Base-by-base conservation (phyloP, 1,140 invertebrate species). In the Hyles vespertilio region DNA sequence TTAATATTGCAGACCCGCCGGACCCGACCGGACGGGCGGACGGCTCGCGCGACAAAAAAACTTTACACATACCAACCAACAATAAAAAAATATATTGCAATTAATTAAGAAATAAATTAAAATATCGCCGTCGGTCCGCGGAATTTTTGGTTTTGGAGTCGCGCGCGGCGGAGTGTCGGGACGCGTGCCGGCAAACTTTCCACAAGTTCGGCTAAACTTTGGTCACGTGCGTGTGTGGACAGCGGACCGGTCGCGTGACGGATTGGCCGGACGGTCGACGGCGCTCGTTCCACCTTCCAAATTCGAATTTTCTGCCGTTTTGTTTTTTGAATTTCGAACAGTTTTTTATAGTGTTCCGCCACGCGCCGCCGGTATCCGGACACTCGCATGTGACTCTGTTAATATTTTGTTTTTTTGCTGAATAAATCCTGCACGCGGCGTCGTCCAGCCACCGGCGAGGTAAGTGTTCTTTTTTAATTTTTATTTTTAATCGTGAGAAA, bases 1-100 rank as follows among this genome's bases (percentile, higher is more conserved):
- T 83, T 88, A 85, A 86, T 84, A 84, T 84, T 79, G 82, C 85
- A 84, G 85, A 84, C 81, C 79, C 75, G 74, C 85, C 77, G 81
- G 81, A 82, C 83, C 78, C 72, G 73, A 79, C 81, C 83, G 83
- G 83, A 84, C 82, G 83, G 81, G 79, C 78, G 82, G 81, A 79
- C 83, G 81, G 72, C 70, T 77, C 71, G 63, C 67, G 65, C n/a
- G 43, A 48, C 51, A 59, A 61, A 60, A 67, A 60, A 51, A 46
- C 56, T 34, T 62, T 40, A 40, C 36, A 40, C 36, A 40, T 40
- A 40, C 36, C 36, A 40, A 40, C 36, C 36, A 40, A 60, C 45
- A 61, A 61, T 52, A 58, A 69, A 72, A 67, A 45, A 54, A 44
- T 48, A 48, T 34, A 34, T 40, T 48, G 22, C 32, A 32, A 56